A percentile compares a stretch with the other conserved stretches of the same genome.
phyloP scores from a whole-genome alignment of 2,113 vertebrate genomes.

The Podocnemis expansa region DNA sequence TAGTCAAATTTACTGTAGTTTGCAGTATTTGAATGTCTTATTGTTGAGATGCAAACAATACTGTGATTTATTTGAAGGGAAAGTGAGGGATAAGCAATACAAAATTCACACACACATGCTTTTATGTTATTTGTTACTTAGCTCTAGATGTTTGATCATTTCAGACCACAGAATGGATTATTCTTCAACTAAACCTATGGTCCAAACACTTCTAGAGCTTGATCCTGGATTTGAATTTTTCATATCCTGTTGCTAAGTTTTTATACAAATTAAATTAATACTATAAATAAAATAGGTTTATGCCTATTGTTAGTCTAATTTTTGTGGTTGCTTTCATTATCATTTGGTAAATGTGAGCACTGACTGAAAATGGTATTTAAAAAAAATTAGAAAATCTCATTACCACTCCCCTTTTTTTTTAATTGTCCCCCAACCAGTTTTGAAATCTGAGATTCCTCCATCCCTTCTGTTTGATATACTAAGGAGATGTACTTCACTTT shows the following conservation, averaged over 20 bases:
- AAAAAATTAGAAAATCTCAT: neutral
- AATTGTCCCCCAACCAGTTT: neutral
- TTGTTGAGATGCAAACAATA: conserved; percentile 2
- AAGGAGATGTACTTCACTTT: neutral
- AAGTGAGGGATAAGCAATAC: neutral
- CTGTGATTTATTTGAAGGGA: neutral
- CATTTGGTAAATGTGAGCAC: neutral
- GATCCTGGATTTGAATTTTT: neutral
- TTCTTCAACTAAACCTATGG: neutral
- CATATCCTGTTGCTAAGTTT: neutral
- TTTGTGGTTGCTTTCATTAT: neutral
- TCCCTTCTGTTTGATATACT: neutral
- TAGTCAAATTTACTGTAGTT: neutral
- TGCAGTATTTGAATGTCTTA: neutral
- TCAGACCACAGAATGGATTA: neutral
- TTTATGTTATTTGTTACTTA: neutral
- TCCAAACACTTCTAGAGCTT: neutral
- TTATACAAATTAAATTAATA: neutral
- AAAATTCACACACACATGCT: neutral
- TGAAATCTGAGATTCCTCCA: neutral
- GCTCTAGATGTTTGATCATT: neutral
- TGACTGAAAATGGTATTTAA: neutral
- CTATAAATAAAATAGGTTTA: neutral
- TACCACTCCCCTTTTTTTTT: rapidly evolving
- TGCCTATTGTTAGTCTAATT: neutral